A percentile compares a stretch with the other conserved stretches of the same genome.
phyloP scores from a whole-genome alignment of 2,888 invertebrate species.

The Vannuccia rotundouncinata region DNA sequence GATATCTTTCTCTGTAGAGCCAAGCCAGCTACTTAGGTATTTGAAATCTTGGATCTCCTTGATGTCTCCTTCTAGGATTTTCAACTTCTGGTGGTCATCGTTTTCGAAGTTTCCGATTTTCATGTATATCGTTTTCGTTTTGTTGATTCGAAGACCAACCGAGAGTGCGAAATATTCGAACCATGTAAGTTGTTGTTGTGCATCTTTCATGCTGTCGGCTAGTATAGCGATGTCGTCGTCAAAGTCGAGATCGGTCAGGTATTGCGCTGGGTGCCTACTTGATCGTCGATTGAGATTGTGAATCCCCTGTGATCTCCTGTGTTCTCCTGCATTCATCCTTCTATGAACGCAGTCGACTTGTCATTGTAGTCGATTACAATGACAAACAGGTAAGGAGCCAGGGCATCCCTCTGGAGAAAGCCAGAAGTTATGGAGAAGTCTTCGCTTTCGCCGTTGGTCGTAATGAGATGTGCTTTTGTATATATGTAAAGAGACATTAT shows the following conservation, averaged over 20 bases:
- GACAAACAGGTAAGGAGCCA: background rate
- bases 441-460: too few relatives aligned
- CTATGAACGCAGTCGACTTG: background rate
- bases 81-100: background rate
- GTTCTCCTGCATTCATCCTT: background rate
- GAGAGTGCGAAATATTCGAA: background rate
- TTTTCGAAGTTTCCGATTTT: conserved; percentile 6
- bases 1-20: background rate
- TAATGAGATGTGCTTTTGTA: background rate
- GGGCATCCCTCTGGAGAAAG: background rate
- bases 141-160: conserved; percentile 10
- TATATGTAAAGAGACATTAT: background rate
- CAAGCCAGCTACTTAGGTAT: background rate
- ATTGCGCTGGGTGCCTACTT: background rate
- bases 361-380: too few relatives aligned
- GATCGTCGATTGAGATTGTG: background rate
- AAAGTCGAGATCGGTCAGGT: background rate
- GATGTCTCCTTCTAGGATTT: conserved; percentile 9
- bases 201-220: background rate
- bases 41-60: background rate
- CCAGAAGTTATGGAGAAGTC: background rate
- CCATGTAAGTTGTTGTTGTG: conserved; percentile 10
- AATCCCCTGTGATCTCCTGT: background rate
- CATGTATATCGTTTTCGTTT: background rate
- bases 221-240: background rate